A percentile compares a stretch with the other conserved stretches of the same genome.
phyloP scores from a whole-genome alignment of 2,888 invertebrate genomes.

The Agonopterix alstromeriana region DNA sequence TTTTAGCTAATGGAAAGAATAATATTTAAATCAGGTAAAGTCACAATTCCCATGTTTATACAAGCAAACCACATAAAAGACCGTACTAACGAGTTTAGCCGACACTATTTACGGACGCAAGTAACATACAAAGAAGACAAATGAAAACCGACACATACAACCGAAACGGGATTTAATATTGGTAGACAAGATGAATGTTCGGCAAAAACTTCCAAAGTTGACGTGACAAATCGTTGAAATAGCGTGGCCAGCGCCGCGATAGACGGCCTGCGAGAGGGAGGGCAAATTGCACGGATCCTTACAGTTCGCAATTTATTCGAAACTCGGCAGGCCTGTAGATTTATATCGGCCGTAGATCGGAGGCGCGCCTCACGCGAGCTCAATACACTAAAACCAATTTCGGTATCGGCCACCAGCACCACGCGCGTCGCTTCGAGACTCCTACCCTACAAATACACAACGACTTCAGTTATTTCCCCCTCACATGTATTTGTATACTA shows the following conservation, averaged over 20 bases:
- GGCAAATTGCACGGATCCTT: constrained; percentile 52
- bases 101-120: constrained; percentile 1
- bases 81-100: constrained; percentile 15
- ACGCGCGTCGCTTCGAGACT: constrained; percentile 22
- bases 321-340: constrained; percentile 59
- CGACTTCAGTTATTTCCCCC: constrained; percentile 36
- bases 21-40: too few species aligned
- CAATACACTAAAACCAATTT: constrained; percentile 51
- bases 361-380: constrained; percentile 55
- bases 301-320: constrained; percentile 64
- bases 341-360: constrained; percentile 62
- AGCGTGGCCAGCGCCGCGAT: constrained; percentile 21
- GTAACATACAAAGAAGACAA: constrained; percentile 1
- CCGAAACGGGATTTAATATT: constrained; percentile 15
- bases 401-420: constrained; percentile 42
- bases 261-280: constrained; percentile 21
- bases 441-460: constrained; percentile 23
- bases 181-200: constrained; percentile 17
- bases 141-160: constrained; percentile 6
- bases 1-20: too few species aligned
- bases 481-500: constrained; percentile 27
- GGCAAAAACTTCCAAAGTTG: constrained; percentile 35
- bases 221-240: constrained; percentile 53
- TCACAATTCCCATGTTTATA: constrained; percentile 3
- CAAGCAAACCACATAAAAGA: constrained; percentile 19